Percentiles rank a stretch among this genome's conserved stretches.
phyloP scores from a whole-genome alignment of 2,797 vertebrate species.

The Sitta carolinensis region DNA sequence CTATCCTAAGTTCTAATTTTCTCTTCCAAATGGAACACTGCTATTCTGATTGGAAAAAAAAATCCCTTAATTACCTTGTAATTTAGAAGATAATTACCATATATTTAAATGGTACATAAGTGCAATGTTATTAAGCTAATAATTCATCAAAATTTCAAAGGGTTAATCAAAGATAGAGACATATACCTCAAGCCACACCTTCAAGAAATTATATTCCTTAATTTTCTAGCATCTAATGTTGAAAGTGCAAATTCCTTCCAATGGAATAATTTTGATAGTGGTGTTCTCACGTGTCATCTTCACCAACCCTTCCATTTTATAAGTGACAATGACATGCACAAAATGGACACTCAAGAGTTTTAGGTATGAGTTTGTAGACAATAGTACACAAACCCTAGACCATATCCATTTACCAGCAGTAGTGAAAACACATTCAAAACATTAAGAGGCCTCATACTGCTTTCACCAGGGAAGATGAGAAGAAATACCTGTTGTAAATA shows the following conservation, averaged over 20 bases:
- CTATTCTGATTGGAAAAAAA: conserved; percentile 41
- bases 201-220: background rate
- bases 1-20: conserved; percentile 41
- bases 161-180: conserved; percentile 12
- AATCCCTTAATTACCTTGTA: conserved; percentile 54
- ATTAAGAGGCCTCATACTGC: background rate
- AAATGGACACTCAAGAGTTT: background rate
- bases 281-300: background rate
- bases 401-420: background rate
- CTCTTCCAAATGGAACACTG: conserved; percentile 22
- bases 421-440: background rate
- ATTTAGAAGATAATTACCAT: conserved; percentile 63
- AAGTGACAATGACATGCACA: background rate
- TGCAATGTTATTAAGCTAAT: conserved; percentile 58
- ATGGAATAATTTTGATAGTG: background rate
- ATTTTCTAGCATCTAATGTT: background rate
- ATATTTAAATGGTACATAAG: conserved; percentile 52
- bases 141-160: conserved; percentile 48
- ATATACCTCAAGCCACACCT: background rate
- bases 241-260: background rate
- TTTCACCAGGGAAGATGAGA: background rate
- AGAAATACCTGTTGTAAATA: background rate
- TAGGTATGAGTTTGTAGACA: background rate
- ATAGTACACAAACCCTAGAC: background rate
- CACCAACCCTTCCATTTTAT: background rate